Evolutionary conservation across 2,888 invertebrate genomes (phyloP).

Genomic region (Tortricodes alternella): DNA sequence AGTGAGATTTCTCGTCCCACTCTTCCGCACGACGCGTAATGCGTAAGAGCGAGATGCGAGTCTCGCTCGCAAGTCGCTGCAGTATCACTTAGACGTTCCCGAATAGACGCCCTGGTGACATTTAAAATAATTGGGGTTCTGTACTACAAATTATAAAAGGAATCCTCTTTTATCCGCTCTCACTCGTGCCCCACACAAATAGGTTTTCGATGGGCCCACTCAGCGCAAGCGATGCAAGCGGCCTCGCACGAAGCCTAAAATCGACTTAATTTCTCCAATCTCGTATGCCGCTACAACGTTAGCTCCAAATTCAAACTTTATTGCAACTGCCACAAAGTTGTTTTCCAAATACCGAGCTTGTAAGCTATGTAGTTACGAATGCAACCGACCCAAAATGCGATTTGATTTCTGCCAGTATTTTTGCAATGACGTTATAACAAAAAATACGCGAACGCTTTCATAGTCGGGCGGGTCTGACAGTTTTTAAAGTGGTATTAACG

Average conservation of each 20-base stretch:
- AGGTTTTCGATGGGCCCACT: constrained; percentile 24
- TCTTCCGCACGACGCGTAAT: too few relatives aligned
- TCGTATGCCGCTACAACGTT: not conserved
- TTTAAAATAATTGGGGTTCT: too few relatives aligned
- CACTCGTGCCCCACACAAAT: constrained; percentile 8
- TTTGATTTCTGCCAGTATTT: constrained; percentile 22
- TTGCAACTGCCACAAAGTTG: not conserved
- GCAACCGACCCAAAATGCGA: not conserved
- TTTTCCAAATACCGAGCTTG: not conserved
- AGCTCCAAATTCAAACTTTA: constrained; percentile 3
- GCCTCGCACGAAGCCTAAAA: constrained; percentile 24
- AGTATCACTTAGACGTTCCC: too few relatives aligned
- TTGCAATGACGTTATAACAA: constrained; percentile 4
- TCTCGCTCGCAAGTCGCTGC: too few relatives aligned
- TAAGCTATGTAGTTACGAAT: not conserved
- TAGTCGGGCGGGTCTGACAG: constrained; percentile 17
- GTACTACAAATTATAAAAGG: too few relatives aligned
- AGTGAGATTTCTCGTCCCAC: too few relatives aligned
- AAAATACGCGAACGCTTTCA: not conserved
- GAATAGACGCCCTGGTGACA: too few relatives aligned
- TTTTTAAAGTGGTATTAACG: not conserved
- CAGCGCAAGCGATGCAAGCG: constrained; percentile 5
- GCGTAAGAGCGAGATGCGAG: too few relatives aligned
- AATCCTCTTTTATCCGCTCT: constrained; percentile 4
- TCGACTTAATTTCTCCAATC: constrained; percentile 1